These are phyloP conservation scores for Fabriciana adippe DNA, from an alignment of 2,888 invertebrate species.

Conservation along the genomic window DNA sequence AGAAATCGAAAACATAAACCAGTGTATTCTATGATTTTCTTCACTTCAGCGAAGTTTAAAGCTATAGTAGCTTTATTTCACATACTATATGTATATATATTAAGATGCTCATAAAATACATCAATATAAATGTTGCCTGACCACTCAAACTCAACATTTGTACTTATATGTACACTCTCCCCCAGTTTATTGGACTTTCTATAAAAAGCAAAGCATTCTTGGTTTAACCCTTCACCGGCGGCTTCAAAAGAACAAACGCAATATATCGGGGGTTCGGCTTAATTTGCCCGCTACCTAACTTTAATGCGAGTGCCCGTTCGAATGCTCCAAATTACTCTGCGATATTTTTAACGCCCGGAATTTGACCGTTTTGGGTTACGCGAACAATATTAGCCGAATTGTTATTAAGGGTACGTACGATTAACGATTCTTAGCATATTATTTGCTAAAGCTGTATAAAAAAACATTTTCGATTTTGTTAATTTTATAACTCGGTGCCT, in stretches of 20 bases:
- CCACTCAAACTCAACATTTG: conserved; percentile 32
- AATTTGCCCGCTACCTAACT: conserved; percentile 77
- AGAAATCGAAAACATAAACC: too few relatives aligned
- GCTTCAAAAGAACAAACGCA: conserved; percentile 82
- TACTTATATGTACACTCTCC: conserved; percentile 43
- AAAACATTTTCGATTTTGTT: conserved; percentile 26
- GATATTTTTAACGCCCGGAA: conserved; percentile 80
- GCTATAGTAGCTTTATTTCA: too few relatives aligned
- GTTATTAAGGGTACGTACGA: conserved; percentile 39
- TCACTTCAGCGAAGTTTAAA: too few relatives aligned
- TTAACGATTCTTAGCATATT: conserved; percentile 31
- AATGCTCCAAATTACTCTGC: conserved; percentile 79
- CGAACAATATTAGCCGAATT: conserved; percentile 70
- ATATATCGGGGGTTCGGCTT: conserved; percentile 79
- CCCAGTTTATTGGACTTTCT: conserved; percentile 69
- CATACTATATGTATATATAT: not conserved
- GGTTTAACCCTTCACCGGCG: conserved; percentile 80
- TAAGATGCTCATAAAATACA: conserved; percentile 12
- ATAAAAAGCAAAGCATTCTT: conserved; percentile 83
- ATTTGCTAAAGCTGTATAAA: conserved; percentile 6
- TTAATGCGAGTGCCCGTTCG: conserved; percentile 70
- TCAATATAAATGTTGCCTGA: conserved; percentile 36
- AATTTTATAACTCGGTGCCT: conserved; percentile 34
- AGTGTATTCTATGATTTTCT: too few relatives aligned
- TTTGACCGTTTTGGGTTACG: conserved; percentile 75